Base-by-base conservation (phyloP, 1,140 invertebrate genomes). In the Drosophila insularis region DNA sequence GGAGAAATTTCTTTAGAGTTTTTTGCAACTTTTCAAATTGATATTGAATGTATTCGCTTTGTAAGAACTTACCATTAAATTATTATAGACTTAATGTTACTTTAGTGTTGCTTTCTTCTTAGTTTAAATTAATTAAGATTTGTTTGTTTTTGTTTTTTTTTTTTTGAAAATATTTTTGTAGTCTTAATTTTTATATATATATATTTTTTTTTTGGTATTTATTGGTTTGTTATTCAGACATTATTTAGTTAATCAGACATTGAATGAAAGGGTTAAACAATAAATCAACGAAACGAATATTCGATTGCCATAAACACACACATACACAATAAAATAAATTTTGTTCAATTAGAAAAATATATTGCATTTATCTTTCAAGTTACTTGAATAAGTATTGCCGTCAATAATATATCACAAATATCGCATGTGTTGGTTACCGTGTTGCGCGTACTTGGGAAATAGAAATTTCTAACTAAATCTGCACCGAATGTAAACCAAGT, bases 21-120 rank as follows among this genome's bases (percentile, higher is more conserved):
- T 70, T 71, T 73, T 21, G 76, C 77, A 89, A 89, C 80, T 89
- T 85, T 89, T 89, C 85, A 84, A 86, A 89, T 87, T 82, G 71
- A 74, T 75, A 61, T 68, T 59, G 50, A 69, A 68, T 81, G 65
- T 73, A 85, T 21, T 50, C 43, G 13, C 39, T 43, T n/a, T 58
- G 70, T 71, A 10, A 70, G 68, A 89, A 87, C 82, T 87, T 87
- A 87, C 82, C 82, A 87, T 87, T 77, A 79, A 87, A 68, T 56
- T 82, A 81, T 54, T 68, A 79, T 79, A 89, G 68, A 58, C 82
- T 87, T 87, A 87, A 82, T 68, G 40, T 89, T 89, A 87, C 84
- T 87, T 86, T 82, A 87, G 62, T 71, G 64, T 77, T 73, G 43
- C 19, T 50, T 43, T 40, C 27, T 53, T 53, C 55, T 63, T 66